Base-by-base conservation (phyloP, 2,888 invertebrate genomes). In the Agrochola macilenta region DNA sequence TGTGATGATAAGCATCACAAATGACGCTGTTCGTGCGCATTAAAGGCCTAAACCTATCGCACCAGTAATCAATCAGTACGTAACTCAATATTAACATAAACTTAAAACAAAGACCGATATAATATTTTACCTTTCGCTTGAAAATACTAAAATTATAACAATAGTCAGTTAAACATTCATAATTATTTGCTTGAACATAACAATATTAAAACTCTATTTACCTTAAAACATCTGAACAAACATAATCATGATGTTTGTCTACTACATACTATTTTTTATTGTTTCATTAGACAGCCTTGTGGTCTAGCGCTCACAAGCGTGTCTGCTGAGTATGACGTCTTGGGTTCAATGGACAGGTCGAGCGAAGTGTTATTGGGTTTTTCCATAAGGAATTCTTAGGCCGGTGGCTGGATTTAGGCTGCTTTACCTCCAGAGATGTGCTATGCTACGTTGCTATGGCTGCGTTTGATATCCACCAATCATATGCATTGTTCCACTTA, bases 141-240 rank as follows among this genome's bases (percentile, higher is more conserved):
- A 77, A 46, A 79, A 70, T n/a, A 58, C 26, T 12, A 30, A 52
- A 81, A 60, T n/a, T 75, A 30, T 43, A 75, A 78, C 80, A 83
- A 83, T 80, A 61, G 39, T 60, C 17, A 14, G 30, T 64, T 66
- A 26, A n/a, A 52, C 39, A 8, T 54, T 20, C 11, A 35, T 65
- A 46, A 46, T 46, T 46, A 35, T 79, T 79, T 82, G 49, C 43
- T 43, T 52, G 26, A 30, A 79, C 7, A 46, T 61, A 73, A 73
- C 81, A 35, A n/a, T 52, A 58, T 30, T 30, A 14, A 52, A 52
- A 7, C 4, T 70, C 0, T 80, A 35, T 74, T 58, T 84, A 60
- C 5, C 14, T 64, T 20, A 14, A 17, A 69, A 69, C 86, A 85
- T 70, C 70, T 83, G 83, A 68, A 0, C 8, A 77, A 52, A 76